Percentiles rank a stretch among this genome's conserved stretches.
Conservation (phyloP, 2,888 invertebrate species). For the Drepanosiphum platanoidis region DNA sequence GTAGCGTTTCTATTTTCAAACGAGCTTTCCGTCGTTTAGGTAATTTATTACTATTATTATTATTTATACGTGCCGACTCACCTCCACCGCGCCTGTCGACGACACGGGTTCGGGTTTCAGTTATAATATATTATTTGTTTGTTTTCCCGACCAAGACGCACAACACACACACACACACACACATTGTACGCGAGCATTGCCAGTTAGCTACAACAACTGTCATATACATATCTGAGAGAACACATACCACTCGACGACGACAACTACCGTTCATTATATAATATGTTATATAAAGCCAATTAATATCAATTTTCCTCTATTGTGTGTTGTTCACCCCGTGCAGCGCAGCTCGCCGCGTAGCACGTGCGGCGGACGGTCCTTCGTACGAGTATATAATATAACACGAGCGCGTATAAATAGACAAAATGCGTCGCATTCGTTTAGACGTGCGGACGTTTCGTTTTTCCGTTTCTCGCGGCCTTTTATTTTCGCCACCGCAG, state of each 20-base stretch:
- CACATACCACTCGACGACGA: not conserved
- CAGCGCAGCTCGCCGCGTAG: not conserved
- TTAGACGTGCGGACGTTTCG: too few species aligned
- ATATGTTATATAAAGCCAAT: not conserved
- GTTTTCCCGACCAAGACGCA: not conserved
- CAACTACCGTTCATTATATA: not conserved
- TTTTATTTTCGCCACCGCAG: too few species aligned
- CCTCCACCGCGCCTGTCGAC: not conserved
- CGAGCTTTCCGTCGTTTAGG: not conserved
- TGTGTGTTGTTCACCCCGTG: not conserved
- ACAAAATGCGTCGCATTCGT: too few species aligned
- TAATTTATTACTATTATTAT: slow-evolving; percentile 5
- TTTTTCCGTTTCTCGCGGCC: too few species aligned
- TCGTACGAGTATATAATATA: not conserved
- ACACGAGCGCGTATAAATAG: not conserved
- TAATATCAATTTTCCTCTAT: slow-evolving; percentile 17
- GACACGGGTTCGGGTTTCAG: not conserved
- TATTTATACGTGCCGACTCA: not conserved
- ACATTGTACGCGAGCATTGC: not conserved
- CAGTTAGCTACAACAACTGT: not conserved
- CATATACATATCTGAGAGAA: not conserved
- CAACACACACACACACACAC: not conserved
- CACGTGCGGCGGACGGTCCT: not conserved
- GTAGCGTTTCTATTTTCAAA: too few species aligned
- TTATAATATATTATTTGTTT: not conserved